Percentiles rank a stretch among this genome's conserved stretches.
Evolutionary conservation across 2,113 vertebrate genomes (phyloP).

Genomic region (Phainopepla nitens): DNA sequence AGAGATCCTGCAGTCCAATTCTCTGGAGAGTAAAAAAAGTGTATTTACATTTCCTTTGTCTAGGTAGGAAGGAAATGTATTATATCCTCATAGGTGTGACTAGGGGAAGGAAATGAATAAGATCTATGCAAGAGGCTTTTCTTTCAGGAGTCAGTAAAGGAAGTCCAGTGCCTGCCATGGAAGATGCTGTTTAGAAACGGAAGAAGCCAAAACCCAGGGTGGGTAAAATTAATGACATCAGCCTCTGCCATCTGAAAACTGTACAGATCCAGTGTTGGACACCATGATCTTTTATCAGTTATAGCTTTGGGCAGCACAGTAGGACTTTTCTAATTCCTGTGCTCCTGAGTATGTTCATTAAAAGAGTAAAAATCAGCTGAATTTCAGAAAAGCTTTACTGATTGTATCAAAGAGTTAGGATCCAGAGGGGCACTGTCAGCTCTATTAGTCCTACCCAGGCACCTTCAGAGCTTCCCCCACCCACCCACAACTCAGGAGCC

Average conservation of each 20-base stretch:
- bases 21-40: background rate
- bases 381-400: background rate
- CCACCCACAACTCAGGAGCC: background rate
- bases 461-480: background rate
- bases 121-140: background rate
- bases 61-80: background rate
- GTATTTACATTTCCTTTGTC: background rate
- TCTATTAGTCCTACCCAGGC: accelerated
- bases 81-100: background rate
- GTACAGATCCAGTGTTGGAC: background rate
- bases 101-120: background rate
- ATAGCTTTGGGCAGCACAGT: background rate
- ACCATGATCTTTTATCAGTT: background rate
- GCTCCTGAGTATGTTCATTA: background rate
- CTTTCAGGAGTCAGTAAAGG: background rate
- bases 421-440: background rate
- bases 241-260: background rate
- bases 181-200: background rate
- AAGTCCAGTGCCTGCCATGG: background rate
- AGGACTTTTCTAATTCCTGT: background rate
- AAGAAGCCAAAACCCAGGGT: background rate
- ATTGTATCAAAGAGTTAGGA: background rate
- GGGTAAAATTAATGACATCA: background rate
- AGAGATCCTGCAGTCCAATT: background rate
- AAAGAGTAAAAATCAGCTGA: background rate